Conservation (phyloP, 1,140 invertebrate genomes). For the Drosophila fuyamai region DNA sequence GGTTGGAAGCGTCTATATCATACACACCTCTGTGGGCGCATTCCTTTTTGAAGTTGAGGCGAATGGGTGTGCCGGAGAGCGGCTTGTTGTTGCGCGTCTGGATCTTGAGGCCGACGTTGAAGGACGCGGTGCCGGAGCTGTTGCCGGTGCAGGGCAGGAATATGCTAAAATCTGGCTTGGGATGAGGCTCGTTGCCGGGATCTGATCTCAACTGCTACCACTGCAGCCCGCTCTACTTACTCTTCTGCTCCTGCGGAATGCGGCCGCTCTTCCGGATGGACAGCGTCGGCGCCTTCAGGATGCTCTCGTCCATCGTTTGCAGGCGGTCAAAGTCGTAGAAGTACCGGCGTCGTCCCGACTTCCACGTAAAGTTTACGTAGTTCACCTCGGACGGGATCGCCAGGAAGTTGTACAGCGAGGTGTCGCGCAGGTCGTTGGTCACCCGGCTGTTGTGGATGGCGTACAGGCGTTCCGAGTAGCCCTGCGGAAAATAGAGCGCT, state of each 20-base stretch:
- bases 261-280: conserved; percentile 93
- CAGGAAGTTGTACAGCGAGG: conserved; percentile 94
- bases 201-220: neutral
- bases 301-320: conserved; percentile 92
- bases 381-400: conserved; percentile 95
- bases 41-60: conserved; percentile 96
- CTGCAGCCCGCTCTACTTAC: conserved; percentile 84
- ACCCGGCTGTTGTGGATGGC: conserved; percentile 94
- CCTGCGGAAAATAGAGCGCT: conserved; percentile 78
- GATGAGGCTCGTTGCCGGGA: conserved; percentile 25
- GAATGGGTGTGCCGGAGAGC: conserved; percentile 94
- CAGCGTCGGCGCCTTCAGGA: conserved; percentile 93
- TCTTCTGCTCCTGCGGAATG: conserved; percentile 93
- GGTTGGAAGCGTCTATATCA: conserved; percentile 85
- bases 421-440: conserved; percentile 93
- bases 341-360: conserved; percentile 93
- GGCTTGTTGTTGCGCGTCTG: conserved; percentile 91
- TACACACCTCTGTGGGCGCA: conserved; percentile 95
- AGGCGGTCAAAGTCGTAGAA: conserved; percentile 94
- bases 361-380: conserved; percentile 97
- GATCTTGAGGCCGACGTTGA: conserved; percentile 95
- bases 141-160: conserved; percentile 95
- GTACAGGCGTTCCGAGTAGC: conserved; percentile 91
- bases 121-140: conserved; percentile 93
- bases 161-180: conserved; percentile 93